phyloP scores from a whole-genome alignment of 2,888 invertebrate genomes.

The Altica lythri region DNA sequence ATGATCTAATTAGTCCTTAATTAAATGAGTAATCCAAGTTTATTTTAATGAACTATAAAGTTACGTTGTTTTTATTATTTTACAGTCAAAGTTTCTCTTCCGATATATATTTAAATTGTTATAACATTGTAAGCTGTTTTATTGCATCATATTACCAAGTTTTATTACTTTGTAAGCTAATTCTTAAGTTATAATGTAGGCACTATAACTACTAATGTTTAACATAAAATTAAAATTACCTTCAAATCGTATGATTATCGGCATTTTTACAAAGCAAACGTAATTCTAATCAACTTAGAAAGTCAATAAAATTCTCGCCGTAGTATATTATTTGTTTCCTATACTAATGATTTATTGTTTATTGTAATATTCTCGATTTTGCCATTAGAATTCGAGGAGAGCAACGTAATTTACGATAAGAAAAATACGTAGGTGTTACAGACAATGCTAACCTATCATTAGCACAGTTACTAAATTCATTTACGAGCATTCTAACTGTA shows the following conservation, averaged over 20 bases:
- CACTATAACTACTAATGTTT: background rate
- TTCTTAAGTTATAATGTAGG: background rate
- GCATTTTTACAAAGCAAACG: background rate
- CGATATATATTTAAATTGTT: no score
- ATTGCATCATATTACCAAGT: background rate
- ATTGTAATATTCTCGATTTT: conserved; percentile 15
- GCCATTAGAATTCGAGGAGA: conserved; percentile 17
- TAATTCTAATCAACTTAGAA: conserved; percentile 17
- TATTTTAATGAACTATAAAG: no score
- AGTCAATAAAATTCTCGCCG: background rate
- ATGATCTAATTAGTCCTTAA: no score
- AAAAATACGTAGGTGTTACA: conserved; percentile 16
- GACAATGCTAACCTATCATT: conserved; percentile 15
- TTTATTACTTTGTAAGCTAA: background rate
- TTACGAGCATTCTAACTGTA: conserved; percentile 19
- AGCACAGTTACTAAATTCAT: conserved; percentile 19
- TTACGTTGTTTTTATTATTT: no score
- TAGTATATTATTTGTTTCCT: conserved; percentile 11
- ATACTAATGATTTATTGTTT: conserved; percentile 8
- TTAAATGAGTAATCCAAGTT: no score
- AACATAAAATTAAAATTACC: conserved; percentile 1
- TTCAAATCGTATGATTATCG: background rate
- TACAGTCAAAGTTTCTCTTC: no score
- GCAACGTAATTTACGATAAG: conserved; percentile 15
- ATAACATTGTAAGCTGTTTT: no score